Evolutionary conservation across 2,888 invertebrate genomes (phyloP).

Genomic region (Nomada fucata): DNA sequence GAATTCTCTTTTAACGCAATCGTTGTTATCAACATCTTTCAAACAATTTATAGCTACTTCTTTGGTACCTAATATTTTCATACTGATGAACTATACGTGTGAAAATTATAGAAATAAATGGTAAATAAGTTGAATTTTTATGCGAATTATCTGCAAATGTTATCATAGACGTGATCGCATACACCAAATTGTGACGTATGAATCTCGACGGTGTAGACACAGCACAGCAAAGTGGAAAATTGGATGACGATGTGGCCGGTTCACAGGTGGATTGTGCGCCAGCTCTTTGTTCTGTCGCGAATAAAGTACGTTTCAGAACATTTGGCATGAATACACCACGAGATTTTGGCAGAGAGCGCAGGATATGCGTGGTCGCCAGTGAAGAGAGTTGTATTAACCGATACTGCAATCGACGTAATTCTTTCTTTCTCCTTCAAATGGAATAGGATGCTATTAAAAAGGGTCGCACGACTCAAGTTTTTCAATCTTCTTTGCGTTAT

Average conservation of each 20-base stretch:
- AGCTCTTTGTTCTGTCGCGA: conserved; percentile 18
- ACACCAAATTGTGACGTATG: conserved; percentile 56
- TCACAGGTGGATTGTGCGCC: conserved; percentile 43
- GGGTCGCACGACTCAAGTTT: neutral
- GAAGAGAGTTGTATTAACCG: conserved; percentile 26
- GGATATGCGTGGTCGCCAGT: neutral
- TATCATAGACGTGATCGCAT: conserved; percentile 17
- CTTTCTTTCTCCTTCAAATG: too few relatives aligned
- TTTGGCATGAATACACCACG: conserved; percentile 25
- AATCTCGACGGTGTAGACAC: conserved; percentile 48
- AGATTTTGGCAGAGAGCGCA: conserved; percentile 22
- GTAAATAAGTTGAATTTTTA: neutral
- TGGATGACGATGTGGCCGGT: conserved; percentile 56
- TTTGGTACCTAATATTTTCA: too few relatives aligned
- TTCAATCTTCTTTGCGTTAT: neutral
- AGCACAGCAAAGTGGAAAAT: conserved; percentile 61
- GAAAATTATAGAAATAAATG: too few relatives aligned
- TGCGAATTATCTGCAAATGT: neutral
- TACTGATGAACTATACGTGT: too few relatives aligned
- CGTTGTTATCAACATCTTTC: neutral
- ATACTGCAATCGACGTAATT: conserved; percentile 5
- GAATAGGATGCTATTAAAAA: neutral
- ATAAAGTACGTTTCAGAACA: conserved; percentile 50
- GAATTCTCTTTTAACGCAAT: too few relatives aligned
- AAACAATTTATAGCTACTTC: too few relatives aligned